These are phyloP conservation scores for Paracanthobrama guichenoti DNA, from an alignment of 2,113 vertebrate genomes.

Conservation along the genomic window DNA sequence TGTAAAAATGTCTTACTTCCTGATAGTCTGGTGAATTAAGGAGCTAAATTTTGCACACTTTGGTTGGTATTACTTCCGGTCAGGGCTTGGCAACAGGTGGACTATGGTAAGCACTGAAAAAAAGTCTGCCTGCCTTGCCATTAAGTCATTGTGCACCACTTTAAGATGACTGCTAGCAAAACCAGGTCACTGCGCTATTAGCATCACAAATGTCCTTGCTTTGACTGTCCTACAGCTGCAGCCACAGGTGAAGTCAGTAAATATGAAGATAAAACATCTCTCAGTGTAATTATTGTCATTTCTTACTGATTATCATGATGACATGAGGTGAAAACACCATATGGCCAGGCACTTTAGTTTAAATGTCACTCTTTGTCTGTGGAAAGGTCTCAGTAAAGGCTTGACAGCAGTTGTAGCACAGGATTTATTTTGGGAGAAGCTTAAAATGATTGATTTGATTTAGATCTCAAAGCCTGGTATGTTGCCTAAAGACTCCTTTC, in stretches of 20 bases:
- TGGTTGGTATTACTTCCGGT: not conserved
- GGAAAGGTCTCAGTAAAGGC: slow-evolving; percentile 3
- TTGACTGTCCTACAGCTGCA: not conserved
- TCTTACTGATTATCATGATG: not conserved
- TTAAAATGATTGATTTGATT: no score
- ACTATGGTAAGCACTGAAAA: no score
- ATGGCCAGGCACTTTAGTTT: not conserved
- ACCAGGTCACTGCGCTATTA: not conserved
- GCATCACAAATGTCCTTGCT: not conserved
- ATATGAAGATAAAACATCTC: not conserved
- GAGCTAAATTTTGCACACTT: not conserved
- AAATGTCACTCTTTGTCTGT: slow-evolving; percentile 32
- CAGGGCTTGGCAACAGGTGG: no score
- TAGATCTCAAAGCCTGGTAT: not conserved
- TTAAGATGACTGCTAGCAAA: not conserved
- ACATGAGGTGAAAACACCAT: slow-evolving; percentile 16
- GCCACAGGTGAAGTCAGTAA: not conserved
- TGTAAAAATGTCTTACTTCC: not conserved
- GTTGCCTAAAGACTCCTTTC: not conserved
- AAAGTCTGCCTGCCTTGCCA: no score
- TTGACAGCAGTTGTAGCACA: not conserved
- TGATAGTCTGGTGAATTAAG: not conserved
- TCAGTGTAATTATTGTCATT: not conserved
- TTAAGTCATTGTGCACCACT: not conserved
- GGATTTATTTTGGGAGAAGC: slow-evolving; percentile 2